phyloP scores from a whole-genome alignment of 2,888 invertebrate genomes.

The Macropis europaea region DNA sequence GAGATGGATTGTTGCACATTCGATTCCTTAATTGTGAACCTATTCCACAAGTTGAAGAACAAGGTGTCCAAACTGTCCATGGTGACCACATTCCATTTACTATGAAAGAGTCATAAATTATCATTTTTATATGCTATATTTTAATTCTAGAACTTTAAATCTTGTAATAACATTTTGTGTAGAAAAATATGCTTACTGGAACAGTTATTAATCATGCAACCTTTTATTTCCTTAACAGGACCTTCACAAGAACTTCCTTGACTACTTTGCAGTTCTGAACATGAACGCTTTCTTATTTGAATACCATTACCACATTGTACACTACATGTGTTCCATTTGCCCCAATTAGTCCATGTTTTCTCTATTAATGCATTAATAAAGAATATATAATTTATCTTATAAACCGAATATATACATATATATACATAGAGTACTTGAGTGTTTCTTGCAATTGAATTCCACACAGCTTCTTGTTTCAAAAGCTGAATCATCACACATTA shows the following conservation, averaged over 20 bases:
- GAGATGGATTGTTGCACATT: conserved; percentile 83
- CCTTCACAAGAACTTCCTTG: conserved; percentile 81
- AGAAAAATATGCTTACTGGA: conserved; percentile 49
- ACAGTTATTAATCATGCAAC: conserved; percentile 78
- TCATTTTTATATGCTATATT: neutral
- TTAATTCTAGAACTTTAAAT: neutral
- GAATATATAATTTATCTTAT: neutral
- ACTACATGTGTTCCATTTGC: conserved; percentile 47
- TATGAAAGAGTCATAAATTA: conserved; percentile 24
- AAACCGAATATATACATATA: neutral
- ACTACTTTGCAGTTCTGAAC: conserved; percentile 55
- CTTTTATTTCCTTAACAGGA: conserved; percentile 79
- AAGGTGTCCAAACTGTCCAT: conserved; percentile 83
- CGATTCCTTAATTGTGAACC: conserved; percentile 82
- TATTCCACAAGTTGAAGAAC: conserved; percentile 82
- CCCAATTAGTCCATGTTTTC: conserved; percentile 54
- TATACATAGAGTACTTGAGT: conserved; percentile 17
- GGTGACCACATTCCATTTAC: conserved; percentile 83
- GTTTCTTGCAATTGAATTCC: conserved; percentile 50
- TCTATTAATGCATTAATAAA: conserved; percentile 14
- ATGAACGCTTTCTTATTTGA: conserved; percentile 56
- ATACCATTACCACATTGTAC: conserved; percentile 55
- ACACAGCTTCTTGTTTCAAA: conserved; percentile 44
- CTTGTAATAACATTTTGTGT: neutral
- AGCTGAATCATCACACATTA: conserved; percentile 46